Evolutionary conservation across 2,888 invertebrate species (phyloP).

Genomic region (Xylocampa areola): DNA sequence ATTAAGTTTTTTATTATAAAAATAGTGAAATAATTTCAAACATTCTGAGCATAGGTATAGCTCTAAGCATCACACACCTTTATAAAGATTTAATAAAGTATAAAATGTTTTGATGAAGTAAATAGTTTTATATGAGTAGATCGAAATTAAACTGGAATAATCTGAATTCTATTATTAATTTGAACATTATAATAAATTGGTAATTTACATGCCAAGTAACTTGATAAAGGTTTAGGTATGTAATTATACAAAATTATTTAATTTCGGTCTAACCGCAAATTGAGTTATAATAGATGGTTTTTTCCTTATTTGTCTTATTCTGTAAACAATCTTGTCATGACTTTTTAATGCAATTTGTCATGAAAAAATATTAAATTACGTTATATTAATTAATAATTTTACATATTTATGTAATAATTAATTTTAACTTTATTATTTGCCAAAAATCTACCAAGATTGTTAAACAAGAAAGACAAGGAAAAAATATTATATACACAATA

Average conservation of each 20-base stretch:
- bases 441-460: too few species aligned
- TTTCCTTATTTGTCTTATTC: too few species aligned
- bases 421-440: too few species aligned
- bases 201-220: not conserved
- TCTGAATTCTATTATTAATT: slow-evolving; percentile 7
- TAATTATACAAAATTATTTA: too few species aligned
- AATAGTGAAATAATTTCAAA: slow-evolving; percentile 72
- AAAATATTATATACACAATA: too few species aligned
- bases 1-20: slow-evolving; percentile 69
- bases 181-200: not conserved
- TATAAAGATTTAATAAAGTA: slow-evolving; percentile 45
- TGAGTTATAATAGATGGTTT: slow-evolving; percentile 17
- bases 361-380: too few species aligned
- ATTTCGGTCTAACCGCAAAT: slow-evolving; percentile 28
- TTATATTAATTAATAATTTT: too few species aligned
- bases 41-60: slow-evolving; percentile 71
- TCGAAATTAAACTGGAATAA: slow-evolving; percentile 17
- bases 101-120: slow-evolving; percentile 37
- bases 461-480: too few species aligned
- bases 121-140: slow-evolving; percentile 4
- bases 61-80: slow-evolving; percentile 69
- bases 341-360: too few species aligned
- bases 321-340: too few species aligned
- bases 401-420: too few species aligned
- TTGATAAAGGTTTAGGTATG: too few species aligned